These are phyloP conservation scores for Melopsittacus undulatus DNA, from an alignment of 2,797 vertebrate genomes.

Conservation along the genomic window DNA sequence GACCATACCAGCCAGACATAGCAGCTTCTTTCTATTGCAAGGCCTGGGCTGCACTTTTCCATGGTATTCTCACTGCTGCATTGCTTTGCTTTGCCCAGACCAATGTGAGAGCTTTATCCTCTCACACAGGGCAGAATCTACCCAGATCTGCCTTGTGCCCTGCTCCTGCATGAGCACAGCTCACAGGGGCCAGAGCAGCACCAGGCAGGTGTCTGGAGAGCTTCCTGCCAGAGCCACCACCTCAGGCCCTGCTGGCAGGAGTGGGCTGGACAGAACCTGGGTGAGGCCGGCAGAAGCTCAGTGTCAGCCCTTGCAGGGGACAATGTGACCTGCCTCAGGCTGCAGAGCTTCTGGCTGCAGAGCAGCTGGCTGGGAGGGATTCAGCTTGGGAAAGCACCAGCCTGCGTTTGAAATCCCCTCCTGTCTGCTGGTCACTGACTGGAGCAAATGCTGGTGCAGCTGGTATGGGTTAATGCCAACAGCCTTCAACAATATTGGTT, in stretches of 20 bases:
- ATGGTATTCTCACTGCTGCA: fast-evolving
- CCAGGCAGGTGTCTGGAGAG: background rate
- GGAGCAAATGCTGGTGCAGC: background rate
- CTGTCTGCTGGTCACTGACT: background rate
- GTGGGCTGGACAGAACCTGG: background rate
- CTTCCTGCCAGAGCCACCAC: background rate
- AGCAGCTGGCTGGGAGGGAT: background rate
- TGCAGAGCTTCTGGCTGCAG: background rate
- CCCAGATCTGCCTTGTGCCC: background rate
- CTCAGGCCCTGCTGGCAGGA: background rate
- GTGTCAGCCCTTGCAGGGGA: background rate
- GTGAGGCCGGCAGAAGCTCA: background rate
- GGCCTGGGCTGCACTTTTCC: background rate
- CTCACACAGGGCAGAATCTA: background rate
- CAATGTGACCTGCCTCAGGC: background rate
- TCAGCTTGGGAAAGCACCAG: background rate
- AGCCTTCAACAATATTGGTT: background rate
- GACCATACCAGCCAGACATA: background rate
- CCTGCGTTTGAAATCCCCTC: background rate
- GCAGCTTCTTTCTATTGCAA: background rate
- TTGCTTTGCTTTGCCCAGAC: background rate
- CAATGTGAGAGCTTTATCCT: fast-evolving
- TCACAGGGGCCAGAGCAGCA: background rate
- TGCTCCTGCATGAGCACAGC: background rate
- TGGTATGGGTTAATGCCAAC: background rate